Evolutionary conservation across 2,797 vertebrate species (phyloP).

Genomic region (Rhabdophis nuchalis): DNA sequence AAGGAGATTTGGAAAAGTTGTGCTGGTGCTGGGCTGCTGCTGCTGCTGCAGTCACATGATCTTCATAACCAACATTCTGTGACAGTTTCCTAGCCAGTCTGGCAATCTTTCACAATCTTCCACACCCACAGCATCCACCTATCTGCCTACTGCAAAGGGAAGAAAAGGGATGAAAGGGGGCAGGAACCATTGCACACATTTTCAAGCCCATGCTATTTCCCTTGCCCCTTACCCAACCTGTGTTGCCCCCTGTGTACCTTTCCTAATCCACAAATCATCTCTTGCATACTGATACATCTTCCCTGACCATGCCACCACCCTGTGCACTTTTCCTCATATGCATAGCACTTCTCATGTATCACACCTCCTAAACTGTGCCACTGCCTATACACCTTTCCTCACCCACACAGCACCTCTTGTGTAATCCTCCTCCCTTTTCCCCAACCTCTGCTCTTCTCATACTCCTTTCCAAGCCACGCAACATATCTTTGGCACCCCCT

Average conservation of each 20-base stretch:
- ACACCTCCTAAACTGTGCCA: background rate
- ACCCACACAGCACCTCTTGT: background rate
- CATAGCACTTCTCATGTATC: background rate
- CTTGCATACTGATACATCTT: background rate
- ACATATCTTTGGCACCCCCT: background rate
- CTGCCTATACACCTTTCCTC: background rate
- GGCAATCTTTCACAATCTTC: background rate
- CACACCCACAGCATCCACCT: background rate
- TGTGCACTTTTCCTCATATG: background rate
- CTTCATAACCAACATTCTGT: background rate
- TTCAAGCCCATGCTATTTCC: background rate
- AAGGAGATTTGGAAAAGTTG: background rate
- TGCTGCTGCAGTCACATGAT: background rate
- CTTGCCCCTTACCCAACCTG: too few species aligned
- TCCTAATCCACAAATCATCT: background rate
- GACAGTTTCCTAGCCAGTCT: background rate
- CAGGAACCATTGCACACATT: background rate
- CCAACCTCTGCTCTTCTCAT: background rate
- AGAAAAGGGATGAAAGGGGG: background rate
- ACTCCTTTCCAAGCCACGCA: background rate
- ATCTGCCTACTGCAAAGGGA: background rate
- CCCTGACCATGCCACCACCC: background rate
- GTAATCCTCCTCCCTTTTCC: background rate
- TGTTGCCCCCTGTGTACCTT: too few species aligned
- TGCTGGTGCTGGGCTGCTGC: background rate